A percentile compares a stretch with the other conserved stretches of the same genome.
These are phyloP conservation scores for Caloenas nicobarica DNA, from an alignment of 2,113 vertebrate species.

Conservation along the genomic window DNA sequence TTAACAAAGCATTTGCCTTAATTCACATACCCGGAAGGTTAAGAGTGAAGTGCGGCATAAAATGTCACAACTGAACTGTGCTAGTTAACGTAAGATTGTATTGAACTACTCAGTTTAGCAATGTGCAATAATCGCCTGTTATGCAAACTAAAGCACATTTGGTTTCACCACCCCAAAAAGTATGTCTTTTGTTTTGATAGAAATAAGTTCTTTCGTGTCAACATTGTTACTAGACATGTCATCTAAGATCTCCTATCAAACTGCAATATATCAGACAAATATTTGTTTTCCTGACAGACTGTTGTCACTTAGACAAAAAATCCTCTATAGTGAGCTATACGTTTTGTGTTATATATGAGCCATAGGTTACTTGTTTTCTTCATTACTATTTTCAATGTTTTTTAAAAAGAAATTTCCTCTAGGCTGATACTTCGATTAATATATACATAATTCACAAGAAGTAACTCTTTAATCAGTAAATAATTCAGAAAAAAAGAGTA, in stretches of 20 bases:
- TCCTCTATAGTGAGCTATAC: not conserved
- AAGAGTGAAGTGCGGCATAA: not conserved
- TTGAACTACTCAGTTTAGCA: too few relatives aligned
- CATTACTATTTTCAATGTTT: not conserved
- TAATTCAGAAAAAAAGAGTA: not conserved
- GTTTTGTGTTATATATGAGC: not conserved
- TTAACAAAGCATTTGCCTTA: not conserved
- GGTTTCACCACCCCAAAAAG: not conserved
- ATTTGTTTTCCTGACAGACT: not conserved
- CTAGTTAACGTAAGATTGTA: not conserved
- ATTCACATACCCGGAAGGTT: not conserved
- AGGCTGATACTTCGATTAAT: constrained; percentile 17
- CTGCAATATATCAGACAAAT: not conserved
- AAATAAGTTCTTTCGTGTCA: not conserved
- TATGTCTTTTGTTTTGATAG: not conserved
- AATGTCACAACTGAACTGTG: not conserved
- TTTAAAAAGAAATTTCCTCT: not conserved
- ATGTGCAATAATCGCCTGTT: not conserved
- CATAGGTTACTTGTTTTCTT: not conserved
- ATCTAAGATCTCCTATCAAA: not conserved
- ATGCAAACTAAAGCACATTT: not conserved
- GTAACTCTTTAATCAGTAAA: not conserved
- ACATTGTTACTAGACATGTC: not conserved
- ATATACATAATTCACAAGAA: not conserved
- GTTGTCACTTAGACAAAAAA: not conserved